Conservation (phyloP, 2,113 vertebrate species). For the human (Homo sapiens) region GRCh38 chr5:150447001-150447500, state of each 20-base stretch:
- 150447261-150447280: not conserved
- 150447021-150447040: not conserved
- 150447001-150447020: not conserved
- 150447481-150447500: not conserved
- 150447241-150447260: not conserved
- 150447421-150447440: not conserved
- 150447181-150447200: not conserved
- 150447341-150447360: not conserved
- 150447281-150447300: not conserved
- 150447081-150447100: not conserved
- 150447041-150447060: not conserved
- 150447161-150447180: not conserved
- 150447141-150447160: not conserved
- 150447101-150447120: not conserved
- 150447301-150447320: not conserved
- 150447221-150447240: not conserved
- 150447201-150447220: not conserved
- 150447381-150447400: not conserved
- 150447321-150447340: not conserved
- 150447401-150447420: not conserved
- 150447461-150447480: not conserved
- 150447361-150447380: not conserved
- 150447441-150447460: not conserved
- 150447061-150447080: not conserved
- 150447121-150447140: not conserved